phyloP scores from a whole-genome alignment of 2,888 invertebrate species.

The Lamproptera curius region DNA sequence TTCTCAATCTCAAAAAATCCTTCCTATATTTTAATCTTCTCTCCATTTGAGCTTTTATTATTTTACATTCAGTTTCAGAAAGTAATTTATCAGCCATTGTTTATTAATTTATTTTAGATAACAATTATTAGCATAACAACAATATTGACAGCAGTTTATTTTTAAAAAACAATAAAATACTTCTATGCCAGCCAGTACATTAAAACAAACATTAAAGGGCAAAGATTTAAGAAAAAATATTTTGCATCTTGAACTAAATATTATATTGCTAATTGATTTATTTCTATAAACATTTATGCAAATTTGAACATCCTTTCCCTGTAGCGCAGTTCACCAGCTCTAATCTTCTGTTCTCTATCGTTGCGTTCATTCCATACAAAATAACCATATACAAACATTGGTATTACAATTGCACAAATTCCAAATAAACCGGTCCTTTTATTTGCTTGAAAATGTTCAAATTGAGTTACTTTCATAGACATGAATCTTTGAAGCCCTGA shows the following conservation, averaged over 20 bases:
- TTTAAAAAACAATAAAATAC: too few species aligned
- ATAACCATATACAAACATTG: slow-evolving; percentile 75
- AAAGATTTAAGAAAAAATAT: slow-evolving; percentile 7
- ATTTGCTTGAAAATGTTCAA: slow-evolving; percentile 83
- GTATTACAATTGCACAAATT: slow-evolving; percentile 70
- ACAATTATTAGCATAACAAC: not conserved
- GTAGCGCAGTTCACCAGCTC: slow-evolving; percentile 86
- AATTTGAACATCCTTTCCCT: slow-evolving; percentile 80
- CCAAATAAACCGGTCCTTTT: slow-evolving; percentile 74
- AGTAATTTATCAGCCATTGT: slow-evolving; percentile 62
- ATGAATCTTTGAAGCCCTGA: slow-evolving; percentile 85
- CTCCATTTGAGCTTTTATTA: slow-evolving; percentile 78
- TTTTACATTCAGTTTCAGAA: slow-evolving; percentile 64
- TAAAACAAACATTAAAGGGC: too few species aligned
- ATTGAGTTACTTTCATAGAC: slow-evolving; percentile 82
- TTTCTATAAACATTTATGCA: slow-evolving; percentile 21
- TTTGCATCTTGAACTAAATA: slow-evolving; percentile 11
- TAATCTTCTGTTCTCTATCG: slow-evolving; percentile 74
- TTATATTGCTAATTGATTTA: slow-evolving; percentile 10
- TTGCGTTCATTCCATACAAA: slow-evolving; percentile 73
- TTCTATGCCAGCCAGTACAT: slow-evolving; percentile 8
- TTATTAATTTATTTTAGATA: slow-evolving; percentile 1
- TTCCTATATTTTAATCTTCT: slow-evolving; percentile 77
- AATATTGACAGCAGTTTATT: not conserved
- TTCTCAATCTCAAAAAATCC: slow-evolving; percentile 81